Evolutionary conservation across 2,113 vertebrate genomes (phyloP), one percentile per base, ranked within the genome.

Genomic region (Leuciscus idus): DNA sequence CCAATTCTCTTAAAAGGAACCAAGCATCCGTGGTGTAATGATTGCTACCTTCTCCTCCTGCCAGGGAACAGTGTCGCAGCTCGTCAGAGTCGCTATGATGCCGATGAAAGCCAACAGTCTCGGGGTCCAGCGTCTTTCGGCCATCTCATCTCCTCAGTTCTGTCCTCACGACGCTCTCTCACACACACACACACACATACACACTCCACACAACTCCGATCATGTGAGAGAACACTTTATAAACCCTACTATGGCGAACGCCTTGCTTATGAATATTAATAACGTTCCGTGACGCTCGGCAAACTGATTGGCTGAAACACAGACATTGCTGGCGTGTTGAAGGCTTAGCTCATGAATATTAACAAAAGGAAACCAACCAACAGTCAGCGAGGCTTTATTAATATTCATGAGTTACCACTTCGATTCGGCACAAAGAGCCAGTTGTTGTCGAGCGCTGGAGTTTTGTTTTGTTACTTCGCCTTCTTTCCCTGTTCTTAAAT

Each of bases 41-140:
- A 23, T 9, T 9, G 2, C 76, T 93, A 95, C 95, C 95, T 95
- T 95, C 81, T 95, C 91, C 46, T 94, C 85, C 2, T 93, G 93
- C 95, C 95, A 95, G 0, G 90, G 92, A 43, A 90, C 92, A 76
- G 57, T n/a, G 23, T 84, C 84, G 61, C 68, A 85, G 77, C 86
- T 85, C 85, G 91, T 85, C 80, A 90, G 79, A 10, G 87, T 79
- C 66, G 88, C 3, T 50, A 90, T 91, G 62, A 94, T 81, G 61
- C 85, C 26, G 64, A 91, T 23, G 1, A 88, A 26, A 83, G 86
- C 81, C 74, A 92, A 78, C 6, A 92, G 81, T 86, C 33, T 84
- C 91, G 92, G 88, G 50, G 7, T 87, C 61, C 36, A 50, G 76
- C 89, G 81, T 23, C 84, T 82, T 80, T 76, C 89, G 33, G 89